Conservation (phyloP, 2,797 vertebrate genomes). For the Cygnus olor region DNA sequence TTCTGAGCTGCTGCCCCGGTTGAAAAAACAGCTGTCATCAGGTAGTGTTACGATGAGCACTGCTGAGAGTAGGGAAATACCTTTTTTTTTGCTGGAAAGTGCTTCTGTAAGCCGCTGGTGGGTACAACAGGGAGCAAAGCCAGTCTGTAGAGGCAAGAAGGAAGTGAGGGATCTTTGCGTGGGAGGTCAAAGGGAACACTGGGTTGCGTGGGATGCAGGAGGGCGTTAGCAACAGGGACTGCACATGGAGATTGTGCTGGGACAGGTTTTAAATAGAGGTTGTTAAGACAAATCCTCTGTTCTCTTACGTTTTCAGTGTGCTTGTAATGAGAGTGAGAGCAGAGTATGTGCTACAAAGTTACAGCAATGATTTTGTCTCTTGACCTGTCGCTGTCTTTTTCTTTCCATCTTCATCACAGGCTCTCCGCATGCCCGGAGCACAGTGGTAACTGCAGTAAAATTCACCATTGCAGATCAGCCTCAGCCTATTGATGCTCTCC, state of each 20-base stretch:
- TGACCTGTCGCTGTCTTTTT: background rate
- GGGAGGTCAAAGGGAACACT: background rate
- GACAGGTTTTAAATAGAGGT: background rate
- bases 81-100: background rate
- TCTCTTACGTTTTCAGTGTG: rapidly evolving
- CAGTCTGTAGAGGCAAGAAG: background rate
- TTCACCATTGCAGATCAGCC: constrained; percentile 94
- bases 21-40: constrained; percentile 87
- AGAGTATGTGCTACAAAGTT: background rate
- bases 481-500: constrained; percentile 86
- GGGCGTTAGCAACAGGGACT: background rate
- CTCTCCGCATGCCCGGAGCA: constrained; percentile 88
- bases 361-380: background rate
- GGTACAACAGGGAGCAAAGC: background rate
- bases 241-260: background rate
- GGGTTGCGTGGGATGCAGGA: background rate
- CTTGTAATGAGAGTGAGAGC: background rate
- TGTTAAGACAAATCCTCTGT: background rate
- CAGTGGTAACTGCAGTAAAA: constrained; percentile 91
- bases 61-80: rapidly evolving
- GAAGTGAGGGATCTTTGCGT: background rate
- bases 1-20: constrained; percentile 83
- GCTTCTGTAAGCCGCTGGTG: background rate
- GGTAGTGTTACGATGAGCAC: constrained; percentile 68
- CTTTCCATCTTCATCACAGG: constrained; percentile 68